These are phyloP conservation scores for Gnatocerus cornutus DNA, from an alignment of 2,888 invertebrate genomes.

Conservation along the genomic window DNA sequence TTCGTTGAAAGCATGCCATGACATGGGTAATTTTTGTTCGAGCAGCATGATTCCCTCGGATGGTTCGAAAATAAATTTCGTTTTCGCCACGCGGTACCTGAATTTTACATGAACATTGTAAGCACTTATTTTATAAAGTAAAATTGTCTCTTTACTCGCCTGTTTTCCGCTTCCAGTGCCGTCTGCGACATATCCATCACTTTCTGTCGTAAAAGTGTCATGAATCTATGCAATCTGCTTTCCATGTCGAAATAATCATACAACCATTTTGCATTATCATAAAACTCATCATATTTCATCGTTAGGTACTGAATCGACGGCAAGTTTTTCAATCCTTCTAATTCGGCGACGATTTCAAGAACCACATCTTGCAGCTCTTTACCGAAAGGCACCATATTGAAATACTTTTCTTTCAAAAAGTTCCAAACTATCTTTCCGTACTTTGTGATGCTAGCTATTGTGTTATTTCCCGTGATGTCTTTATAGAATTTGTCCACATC, in stretches of 20 bases:
- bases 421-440: constrained; percentile 80
- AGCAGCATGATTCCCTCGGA: constrained; percentile 83
- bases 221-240: constrained; percentile 77
- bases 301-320: constrained; percentile 76
- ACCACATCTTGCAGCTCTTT: constrained; percentile 78
- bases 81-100: constrained; percentile 88
- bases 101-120: constrained; percentile 52
- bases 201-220: constrained; percentile 80
- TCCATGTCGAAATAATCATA: constrained; percentile 85
- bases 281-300: constrained; percentile 76
- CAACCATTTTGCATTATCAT: constrained; percentile 80
- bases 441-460: constrained; percentile 85
- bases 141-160: constrained; percentile 70
- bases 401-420: constrained; percentile 79
- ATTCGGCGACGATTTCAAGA: constrained; percentile 77
- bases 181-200: constrained; percentile 83
- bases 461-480: constrained; percentile 84
- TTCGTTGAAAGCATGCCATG: constrained; percentile 93
- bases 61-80: constrained; percentile 89
- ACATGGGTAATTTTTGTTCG: constrained; percentile 92
- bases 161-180: constrained; percentile 86
- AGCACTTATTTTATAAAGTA: constrained; percentile 34
- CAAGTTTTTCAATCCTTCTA: constrained; percentile 77
- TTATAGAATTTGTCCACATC: constrained; percentile 87
- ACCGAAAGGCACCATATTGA: constrained; percentile 80